A percentile compares a stretch with the other conserved stretches of the same genome.
Evolutionary conservation across 2,888 invertebrate species (phyloP).

Genomic region (Linyphia triangularis): DNA sequence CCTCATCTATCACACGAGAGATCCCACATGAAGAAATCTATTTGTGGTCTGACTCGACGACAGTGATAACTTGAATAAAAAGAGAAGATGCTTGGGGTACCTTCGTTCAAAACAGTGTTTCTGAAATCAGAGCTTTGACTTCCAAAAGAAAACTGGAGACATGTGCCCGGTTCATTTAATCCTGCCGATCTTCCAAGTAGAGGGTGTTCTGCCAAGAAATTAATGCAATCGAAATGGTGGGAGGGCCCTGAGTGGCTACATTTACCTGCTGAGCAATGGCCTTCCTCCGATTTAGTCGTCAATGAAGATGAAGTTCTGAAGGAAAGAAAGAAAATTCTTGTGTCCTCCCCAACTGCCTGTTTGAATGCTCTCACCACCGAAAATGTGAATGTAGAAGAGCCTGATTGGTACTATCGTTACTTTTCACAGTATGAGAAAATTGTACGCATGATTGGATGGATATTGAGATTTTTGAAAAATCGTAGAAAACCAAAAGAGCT

Average conservation of each 20-base stretch:
- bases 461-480: constrained; percentile 10
- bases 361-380: too few species aligned
- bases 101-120: too few species aligned
- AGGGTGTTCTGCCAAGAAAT: constrained; percentile 15
- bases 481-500: not conserved
- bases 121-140: too few species aligned
- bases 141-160: too few species aligned
- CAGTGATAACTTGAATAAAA: too few species aligned
- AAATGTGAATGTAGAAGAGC: not conserved
- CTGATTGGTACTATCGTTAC: constrained; percentile 12
- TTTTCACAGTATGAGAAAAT: constrained; percentile 29
- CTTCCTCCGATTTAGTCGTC: not conserved
- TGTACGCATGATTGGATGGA: not conserved
- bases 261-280: not conserved
- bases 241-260: constrained; percentile 31
- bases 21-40: too few species aligned
- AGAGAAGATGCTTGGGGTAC: too few species aligned
- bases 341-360: too few species aligned
- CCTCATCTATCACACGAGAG: too few species aligned
- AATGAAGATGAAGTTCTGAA: constrained; percentile 3
- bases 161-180: not conserved
- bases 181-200: constrained; percentile 1
- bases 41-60: too few species aligned
- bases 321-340: not conserved
- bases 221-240: constrained; percentile 7